Percentiles rank a stretch among this genome's conserved stretches.
Conservation (phyloP, 2,113 vertebrate genomes). For the Procavia capensis region DNA sequence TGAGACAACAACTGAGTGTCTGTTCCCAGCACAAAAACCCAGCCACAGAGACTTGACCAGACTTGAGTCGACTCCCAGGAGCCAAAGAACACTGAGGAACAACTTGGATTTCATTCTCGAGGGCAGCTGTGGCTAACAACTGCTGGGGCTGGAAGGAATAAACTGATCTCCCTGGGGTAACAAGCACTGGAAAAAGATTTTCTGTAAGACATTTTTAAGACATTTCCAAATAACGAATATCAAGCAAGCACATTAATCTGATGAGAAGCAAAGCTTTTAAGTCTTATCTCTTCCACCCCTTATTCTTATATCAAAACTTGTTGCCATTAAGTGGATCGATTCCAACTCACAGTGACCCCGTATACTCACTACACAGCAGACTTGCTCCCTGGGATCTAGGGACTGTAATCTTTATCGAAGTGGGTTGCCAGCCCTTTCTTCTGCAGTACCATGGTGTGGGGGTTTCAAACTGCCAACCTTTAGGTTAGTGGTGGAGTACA, state of each 20-base stretch:
- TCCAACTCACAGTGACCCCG: not conserved
- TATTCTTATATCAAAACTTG: not conserved
- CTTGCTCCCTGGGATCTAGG: not conserved
- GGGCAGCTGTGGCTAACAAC: not conserved
- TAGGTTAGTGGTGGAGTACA: not conserved
- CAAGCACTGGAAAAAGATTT: constrained; percentile 26
- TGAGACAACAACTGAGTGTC: not conserved
- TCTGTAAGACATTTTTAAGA: constrained; percentile 42
- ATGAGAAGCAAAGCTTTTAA: constrained; percentile 29
- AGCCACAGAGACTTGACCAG: not conserved
- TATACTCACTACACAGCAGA: not conserved
- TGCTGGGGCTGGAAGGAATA: not conserved
- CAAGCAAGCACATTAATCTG: constrained; percentile 31
- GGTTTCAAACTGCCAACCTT: not conserved
- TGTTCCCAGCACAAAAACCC: constrained; percentile 46
- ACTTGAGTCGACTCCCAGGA: constrained; percentile 36
- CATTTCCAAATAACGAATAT: not conserved
- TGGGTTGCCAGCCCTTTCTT: not conserved
- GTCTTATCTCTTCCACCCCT: not conserved
- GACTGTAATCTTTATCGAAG: not conserved
- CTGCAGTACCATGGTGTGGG: not conserved
- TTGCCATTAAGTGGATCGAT: too few species aligned
- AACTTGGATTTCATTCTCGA: not conserved
- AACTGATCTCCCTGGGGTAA: constrained; percentile 45
- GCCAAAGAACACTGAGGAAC: not conserved